Evolutionary conservation across 2,888 invertebrate genomes (phyloP).

Genomic region (Drosophila eohydei): DNA sequence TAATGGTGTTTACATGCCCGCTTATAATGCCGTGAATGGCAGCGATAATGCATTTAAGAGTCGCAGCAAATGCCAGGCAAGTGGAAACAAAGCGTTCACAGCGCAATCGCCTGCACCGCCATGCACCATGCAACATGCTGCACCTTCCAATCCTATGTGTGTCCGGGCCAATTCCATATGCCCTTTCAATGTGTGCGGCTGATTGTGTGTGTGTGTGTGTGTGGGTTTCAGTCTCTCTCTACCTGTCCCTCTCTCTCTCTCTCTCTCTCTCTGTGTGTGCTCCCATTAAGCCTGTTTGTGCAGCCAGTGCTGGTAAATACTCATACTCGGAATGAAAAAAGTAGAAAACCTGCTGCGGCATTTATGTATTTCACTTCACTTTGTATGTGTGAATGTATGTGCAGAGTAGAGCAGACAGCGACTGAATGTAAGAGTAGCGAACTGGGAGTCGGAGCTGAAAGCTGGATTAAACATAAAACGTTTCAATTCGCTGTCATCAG

Average conservation of each 20-base stretch:
- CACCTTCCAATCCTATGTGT: slow-evolving; percentile 23
- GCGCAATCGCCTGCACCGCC: slow-evolving; percentile 19
- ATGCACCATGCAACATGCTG: not conserved
- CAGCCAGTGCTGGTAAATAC: slow-evolving; percentile 26
- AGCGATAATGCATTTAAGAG: slow-evolving; percentile 71
- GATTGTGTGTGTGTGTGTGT: not conserved
- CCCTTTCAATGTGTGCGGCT: slow-evolving; percentile 7
- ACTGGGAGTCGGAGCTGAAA: slow-evolving; percentile 3
- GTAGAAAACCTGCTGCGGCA: slow-evolving; percentile 5
- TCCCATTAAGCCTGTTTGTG: slow-evolving; percentile 19
- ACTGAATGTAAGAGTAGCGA: not conserved
- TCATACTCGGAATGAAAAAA: slow-evolving; percentile 1
- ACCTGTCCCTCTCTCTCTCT: not conserved
- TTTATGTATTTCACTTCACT: slow-evolving; percentile 10
- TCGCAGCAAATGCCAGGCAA: slow-evolving; percentile 19
- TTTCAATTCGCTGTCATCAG: slow-evolving; percentile 42
- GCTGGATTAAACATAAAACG: slow-evolving; percentile 29
- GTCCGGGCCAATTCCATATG: slow-evolving; percentile 22
- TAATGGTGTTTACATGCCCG: slow-evolving; percentile 70
- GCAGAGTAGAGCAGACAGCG: not conserved
- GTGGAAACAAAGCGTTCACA: slow-evolving; percentile 31
- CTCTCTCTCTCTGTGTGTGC: slow-evolving; percentile 3
- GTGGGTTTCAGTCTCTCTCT: not conserved
- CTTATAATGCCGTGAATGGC: slow-evolving; percentile 69
- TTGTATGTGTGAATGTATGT: not conserved